Evolutionary conservation across 2,888 invertebrate genomes (phyloP), one percentile per base, ranked within the genome.

Genomic region (Stramonita haemastoma): DNA sequence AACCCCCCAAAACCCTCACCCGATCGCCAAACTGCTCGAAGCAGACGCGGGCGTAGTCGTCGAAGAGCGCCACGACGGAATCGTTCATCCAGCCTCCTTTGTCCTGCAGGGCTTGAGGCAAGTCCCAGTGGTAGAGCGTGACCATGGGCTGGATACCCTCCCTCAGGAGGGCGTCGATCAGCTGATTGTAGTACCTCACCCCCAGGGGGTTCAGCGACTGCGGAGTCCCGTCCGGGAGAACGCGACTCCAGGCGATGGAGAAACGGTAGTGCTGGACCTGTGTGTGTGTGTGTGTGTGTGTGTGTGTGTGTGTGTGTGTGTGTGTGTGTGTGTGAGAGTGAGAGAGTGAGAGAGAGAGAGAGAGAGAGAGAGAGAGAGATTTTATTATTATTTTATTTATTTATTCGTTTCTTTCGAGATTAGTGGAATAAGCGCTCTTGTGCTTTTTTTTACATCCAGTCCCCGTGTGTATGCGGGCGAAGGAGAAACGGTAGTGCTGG

Each of bases 101-200:
- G 89, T 96, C 94, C 91, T 95, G 95, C 46, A 96, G 93, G 32
- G 93, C 90, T 85, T 96, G 94, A 0, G 96, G 96, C 88, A 96
- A 93, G 92, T 96, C 96, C 94, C 94, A 95, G 92, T 95, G 95
- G 90, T 93, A 97, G 96, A 96, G 97, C 96, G 97, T 97, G 11
- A 97, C 95, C 93, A 96, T 93, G 6, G 97, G 97, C 89, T 96
- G 95, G 89, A 97, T 97, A n/a, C 96, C 96, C 87, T 96, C 96
- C 0, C 95, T 96, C 17, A 97, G 91, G 15, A 98, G 96, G 93
- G 97, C 97, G 93, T 98, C 96, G 89, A 98, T 97, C 83, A 98
- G 96, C 92, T 97, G 97, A 94, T 97, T 97, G 95, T 98, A 98
- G 96, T 98, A 98, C 90, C 97, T 96, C 22, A 98, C 96, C 22